Evolutionary conservation across 2,797 vertebrate genomes (phyloP).

Genomic region (Allobates femoralis): DNA sequence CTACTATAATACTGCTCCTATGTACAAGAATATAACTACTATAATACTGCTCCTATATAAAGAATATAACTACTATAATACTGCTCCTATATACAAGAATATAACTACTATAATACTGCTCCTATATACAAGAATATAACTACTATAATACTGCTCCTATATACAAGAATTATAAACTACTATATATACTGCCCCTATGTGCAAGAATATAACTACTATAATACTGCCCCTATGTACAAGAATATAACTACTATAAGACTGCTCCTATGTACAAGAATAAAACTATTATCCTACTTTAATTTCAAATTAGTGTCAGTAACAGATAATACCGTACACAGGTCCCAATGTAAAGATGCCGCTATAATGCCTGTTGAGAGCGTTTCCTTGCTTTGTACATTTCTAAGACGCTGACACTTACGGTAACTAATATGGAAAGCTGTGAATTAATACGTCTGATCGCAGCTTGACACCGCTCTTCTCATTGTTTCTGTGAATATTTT

Average conservation of each 20-base stretch:
- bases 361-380: not conserved
- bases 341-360: not conserved
- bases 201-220: not conserved
- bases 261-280: not conserved
- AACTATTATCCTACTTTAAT: not conserved
- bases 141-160: constrained; percentile 3
- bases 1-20: not conserved
- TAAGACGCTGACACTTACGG: not conserved
- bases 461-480: not conserved
- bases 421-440: not conserved
- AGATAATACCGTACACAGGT: not conserved
- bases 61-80: constrained; percentile 9
- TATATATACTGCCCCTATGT: not conserved
- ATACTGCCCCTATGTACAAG: not conserved
- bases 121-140: constrained; percentile 5
- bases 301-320: not conserved
- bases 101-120: not conserved
- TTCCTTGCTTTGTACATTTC: not conserved
- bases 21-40: not conserved
- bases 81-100: not conserved
- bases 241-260: not conserved
- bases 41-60: not conserved
- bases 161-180: constrained; percentile 8
- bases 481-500: not conserved
- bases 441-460: not conserved